Evolutionary conservation across 1,140 invertebrate genomes (phyloP).

Genomic region (Megalonaias nervosa): DNA sequence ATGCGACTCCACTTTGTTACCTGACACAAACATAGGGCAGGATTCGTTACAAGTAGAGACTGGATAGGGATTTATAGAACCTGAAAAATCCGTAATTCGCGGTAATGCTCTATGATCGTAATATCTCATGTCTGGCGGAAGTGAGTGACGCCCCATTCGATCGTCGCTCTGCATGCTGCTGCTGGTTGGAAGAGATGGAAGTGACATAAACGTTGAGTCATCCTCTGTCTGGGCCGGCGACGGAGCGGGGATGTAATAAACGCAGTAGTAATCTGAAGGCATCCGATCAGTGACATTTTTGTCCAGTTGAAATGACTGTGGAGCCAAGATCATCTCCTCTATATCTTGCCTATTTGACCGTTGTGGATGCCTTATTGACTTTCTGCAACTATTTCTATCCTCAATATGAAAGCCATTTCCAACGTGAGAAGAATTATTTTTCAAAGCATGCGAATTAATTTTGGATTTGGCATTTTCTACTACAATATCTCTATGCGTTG

Average conservation of each 20-base stretch:
- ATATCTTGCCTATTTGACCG: not conserved
- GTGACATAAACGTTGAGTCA: conserved; percentile 4
- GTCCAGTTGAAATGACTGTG: conserved; percentile 37
- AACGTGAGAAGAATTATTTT: too few relatives aligned
- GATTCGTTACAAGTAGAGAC: conserved; percentile 15
- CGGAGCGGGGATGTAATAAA: conserved; percentile 51
- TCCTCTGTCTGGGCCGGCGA: conserved; percentile 29
- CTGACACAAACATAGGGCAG: conserved; percentile 26
- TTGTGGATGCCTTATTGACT: too few relatives aligned
- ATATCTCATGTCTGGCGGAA: conserved; percentile 5
- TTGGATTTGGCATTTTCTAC: too few relatives aligned
- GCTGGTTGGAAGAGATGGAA: not conserved
- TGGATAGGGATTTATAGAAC: conserved; percentile 3
- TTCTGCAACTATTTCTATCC: too few relatives aligned
- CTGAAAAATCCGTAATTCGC: not conserved
- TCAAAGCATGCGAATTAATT: too few relatives aligned
- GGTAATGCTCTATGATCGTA: conserved; percentile 9
- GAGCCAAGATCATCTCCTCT: conserved; percentile 29
- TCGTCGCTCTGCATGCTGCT: conserved; percentile 21
- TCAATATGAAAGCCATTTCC: too few relatives aligned
- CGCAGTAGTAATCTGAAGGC: conserved; percentile 53
- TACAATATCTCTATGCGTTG: too few relatives aligned
- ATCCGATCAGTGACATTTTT: conserved; percentile 45
- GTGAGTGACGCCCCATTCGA: conserved; percentile 14
- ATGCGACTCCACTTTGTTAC: conserved; percentile 20